Conservation (phyloP, 2,797 vertebrate species). For the Acipenser transmontanus region DNA sequence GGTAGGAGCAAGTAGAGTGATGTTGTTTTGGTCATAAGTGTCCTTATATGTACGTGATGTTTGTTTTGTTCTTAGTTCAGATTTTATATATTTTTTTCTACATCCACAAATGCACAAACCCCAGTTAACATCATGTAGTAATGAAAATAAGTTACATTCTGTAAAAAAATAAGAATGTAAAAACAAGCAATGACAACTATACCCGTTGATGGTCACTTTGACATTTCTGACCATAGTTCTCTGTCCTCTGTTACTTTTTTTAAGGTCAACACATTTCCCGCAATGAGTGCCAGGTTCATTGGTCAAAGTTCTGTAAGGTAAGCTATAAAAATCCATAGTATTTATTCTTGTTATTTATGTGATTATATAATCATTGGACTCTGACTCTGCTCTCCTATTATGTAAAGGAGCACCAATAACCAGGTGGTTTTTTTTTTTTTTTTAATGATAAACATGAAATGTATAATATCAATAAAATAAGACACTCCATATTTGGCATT, state of each 20-base stretch:
- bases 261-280: constrained; percentile 73
- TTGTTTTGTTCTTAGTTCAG: neutral
- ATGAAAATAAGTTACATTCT: no score
- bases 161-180: no score
- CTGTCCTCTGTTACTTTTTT: constrained; percentile 27
- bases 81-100: neutral
- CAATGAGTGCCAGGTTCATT: constrained; percentile 79
- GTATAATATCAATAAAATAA: no score
- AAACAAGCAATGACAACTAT: no score
- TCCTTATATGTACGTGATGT: neutral
- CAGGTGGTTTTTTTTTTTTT: no score
- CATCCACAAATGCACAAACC: neutral
- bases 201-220: no score
- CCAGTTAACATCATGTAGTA: no score
- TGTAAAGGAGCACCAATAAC: no score
- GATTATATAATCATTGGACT: neutral
- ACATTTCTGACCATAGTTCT: no score
- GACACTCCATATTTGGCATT: no score
- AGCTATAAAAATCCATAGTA: neutral
- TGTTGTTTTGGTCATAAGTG: neutral
- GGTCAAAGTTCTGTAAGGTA: constrained; percentile 95
- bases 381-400: neutral
- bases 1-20: constrained; percentile 50
- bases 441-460: no score
- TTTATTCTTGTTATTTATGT: neutral